phyloP scores from a whole-genome alignment of 1,140 invertebrate genomes.

The Monochamus saltuarius region DNA sequence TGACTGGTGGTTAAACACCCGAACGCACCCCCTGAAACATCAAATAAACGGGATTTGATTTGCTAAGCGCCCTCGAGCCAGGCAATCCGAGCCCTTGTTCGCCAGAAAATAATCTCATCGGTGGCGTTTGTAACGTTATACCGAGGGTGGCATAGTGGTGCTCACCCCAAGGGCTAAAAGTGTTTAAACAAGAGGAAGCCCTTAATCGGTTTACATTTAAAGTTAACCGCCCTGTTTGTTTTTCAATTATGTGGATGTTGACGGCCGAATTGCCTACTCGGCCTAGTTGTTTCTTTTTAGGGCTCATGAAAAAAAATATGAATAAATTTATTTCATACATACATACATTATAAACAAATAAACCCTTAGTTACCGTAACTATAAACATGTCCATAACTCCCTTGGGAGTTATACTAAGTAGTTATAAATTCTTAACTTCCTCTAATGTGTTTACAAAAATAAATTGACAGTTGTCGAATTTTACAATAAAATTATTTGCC shows the following conservation, averaged over 20 bases:
- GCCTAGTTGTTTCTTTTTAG: too few species aligned
- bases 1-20: slow-evolving; percentile 9
- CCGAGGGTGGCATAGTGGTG: slow-evolving; percentile 25
- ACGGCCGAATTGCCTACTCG: slow-evolving; percentile 2
- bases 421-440: too few species aligned
- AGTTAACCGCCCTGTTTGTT: slow-evolving; percentile 28
- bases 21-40: background rate
- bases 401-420: too few species aligned
- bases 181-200: slow-evolving; percentile 24
- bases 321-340: too few species aligned
- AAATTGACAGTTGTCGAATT: too few species aligned
- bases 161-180: slow-evolving; percentile 22
- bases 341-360: too few species aligned
- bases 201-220: slow-evolving; percentile 25
- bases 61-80: background rate
- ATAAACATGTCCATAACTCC: too few species aligned
- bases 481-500: too few species aligned
- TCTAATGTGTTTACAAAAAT: too few species aligned
- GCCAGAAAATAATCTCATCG: slow-evolving; percentile 10
- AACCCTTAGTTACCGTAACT: too few species aligned
- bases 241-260: slow-evolving; percentile 27
- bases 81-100: background rate
- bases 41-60: slow-evolving; percentile 2
- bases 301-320: too few species aligned
- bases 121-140: slow-evolving; percentile 35